Conservation (phyloP, 2,113 vertebrate genomes). For the Sphaerodactylus townsendi region DNA sequence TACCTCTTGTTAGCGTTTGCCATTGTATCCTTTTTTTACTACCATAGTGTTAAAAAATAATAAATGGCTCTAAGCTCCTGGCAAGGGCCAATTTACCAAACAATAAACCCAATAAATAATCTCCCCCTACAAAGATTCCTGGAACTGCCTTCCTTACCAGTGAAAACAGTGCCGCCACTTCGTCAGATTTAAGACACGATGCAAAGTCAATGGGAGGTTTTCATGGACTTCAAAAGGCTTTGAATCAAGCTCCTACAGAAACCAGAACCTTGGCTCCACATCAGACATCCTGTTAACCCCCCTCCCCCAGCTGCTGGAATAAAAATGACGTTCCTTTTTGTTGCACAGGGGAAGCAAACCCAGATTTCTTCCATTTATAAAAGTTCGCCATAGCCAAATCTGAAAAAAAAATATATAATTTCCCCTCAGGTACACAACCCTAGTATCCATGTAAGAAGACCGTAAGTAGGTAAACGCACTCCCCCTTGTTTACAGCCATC, state of each 20-base stretch:
- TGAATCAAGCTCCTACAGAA: neutral
- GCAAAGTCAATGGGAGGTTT: neutral
- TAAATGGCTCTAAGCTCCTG: slow-evolving; percentile 22
- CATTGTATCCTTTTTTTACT: slow-evolving; percentile 22
- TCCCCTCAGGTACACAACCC: too few relatives aligned
- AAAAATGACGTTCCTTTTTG: neutral
- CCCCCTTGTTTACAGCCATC: too few relatives aligned
- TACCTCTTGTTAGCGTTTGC: neutral
- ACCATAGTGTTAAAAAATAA: slow-evolving; percentile 25
- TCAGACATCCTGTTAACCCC: neutral
- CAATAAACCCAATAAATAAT: slow-evolving; percentile 33
- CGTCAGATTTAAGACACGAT: slow-evolving; percentile 13
- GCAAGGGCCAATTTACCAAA: neutral
- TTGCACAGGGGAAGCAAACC: neutral
- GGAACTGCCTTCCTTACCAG: neutral
- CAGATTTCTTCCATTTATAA: neutral
- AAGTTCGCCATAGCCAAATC: neutral
- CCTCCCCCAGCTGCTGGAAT: neutral
- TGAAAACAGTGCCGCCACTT: neutral
- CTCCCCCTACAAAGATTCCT: neutral
- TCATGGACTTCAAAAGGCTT: neutral
- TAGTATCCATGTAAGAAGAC: too few relatives aligned
- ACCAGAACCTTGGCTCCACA: neutral
- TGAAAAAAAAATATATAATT: too few relatives aligned
- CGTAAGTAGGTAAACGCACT: too few relatives aligned